Evolutionary conservation across 2,888 invertebrate species (phyloP).

Genomic region (Ptychoptera albimana): DNA sequence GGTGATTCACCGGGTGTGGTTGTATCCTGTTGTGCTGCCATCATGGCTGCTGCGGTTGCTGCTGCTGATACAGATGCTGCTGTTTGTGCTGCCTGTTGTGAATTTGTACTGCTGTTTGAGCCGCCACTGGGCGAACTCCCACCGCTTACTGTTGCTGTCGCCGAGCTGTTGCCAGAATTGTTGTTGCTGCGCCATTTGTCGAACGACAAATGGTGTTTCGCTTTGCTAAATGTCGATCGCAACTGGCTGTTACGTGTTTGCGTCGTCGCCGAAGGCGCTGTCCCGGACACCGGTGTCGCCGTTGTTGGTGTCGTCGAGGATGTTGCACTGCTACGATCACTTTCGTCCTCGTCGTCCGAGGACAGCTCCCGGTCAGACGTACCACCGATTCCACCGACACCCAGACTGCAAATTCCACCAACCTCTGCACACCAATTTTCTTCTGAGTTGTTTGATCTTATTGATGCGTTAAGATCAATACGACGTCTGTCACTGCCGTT

Average conservation of each 20-base stretch:
- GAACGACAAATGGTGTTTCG: constrained; percentile 54
- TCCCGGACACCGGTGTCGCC: no score
- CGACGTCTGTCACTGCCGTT: constrained; percentile 13
- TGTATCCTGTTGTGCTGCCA: constrained; percentile 18
- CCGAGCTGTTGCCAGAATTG: constrained; percentile 19
- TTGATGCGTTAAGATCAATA: constrained; percentile 19
- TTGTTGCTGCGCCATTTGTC: constrained; percentile 50
- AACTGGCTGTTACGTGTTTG: constrained; percentile 56
- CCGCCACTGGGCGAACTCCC: constrained; percentile 5
- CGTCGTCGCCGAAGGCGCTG: constrained; percentile 16
- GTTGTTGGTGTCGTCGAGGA: constrained; percentile 13
- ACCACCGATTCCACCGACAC: constrained; percentile 9
- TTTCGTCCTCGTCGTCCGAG: constrained; percentile 47
- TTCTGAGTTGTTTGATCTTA: constrained; percentile 35
- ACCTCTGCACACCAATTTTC: constrained; percentile 44
- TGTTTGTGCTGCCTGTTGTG: constrained; percentile 19
- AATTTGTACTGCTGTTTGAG: neutral
- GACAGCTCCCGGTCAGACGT: constrained; percentile 36
- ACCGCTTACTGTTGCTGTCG: constrained; percentile 17
- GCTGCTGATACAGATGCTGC: constrained; percentile 11
- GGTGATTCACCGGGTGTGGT: constrained; percentile 51
- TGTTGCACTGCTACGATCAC: constrained; percentile 19
- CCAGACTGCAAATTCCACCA: constrained; percentile 4
- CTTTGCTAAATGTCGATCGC: constrained; percentile 65
- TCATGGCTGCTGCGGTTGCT: constrained; percentile 10